Base-by-base conservation (phyloP, 2,797 vertebrate species). In the Babyrousa celebensis region DNA sequence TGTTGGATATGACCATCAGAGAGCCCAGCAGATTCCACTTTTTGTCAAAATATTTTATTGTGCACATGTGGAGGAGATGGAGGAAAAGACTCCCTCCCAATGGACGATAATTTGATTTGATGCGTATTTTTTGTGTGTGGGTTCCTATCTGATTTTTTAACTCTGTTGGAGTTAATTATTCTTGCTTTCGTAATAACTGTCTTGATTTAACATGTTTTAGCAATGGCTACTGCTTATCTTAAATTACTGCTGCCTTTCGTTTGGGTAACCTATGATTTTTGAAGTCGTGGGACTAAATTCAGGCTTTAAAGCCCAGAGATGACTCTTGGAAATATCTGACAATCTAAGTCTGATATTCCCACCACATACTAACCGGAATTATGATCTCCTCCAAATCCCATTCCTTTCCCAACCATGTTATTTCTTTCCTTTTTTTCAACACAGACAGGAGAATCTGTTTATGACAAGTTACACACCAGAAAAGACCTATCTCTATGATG, bases 1-100 rank as follows among this genome's bases (percentile, higher is more conserved):
- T 29, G 89, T 11, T 82, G 83, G 92, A 95, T 91, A 96, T 94
- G 88, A 92, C 89, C 92, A 87, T 98, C 96, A 96, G 94, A 96
- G 80, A 95, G 71, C 63, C 21, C 85, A 52, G 95, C 87, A 93
- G 92, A 97, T 96, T 91, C 96, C 80, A 48, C 90, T 96, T 96
- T 88, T 95, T 82, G 11, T 96, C 78, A 96, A 95, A 86, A 90
- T 93, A 56, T 60, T 94, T 95, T 88, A 94, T 96, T 93, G 95
- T 74, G 91, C 79, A 18, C 88, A 74, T 70, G 27, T 58, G 79
- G 6, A 1, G 5, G 58, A 79, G 40, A 63, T 0, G 3, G 94
- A 77, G 74, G 80, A 56, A 78, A 91, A 85, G 58, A 40, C 70
- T 83, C 86, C 72, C 29, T 83, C 86, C 72, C n/a, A 27, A 14